These are phyloP conservation scores for Trypoxylus dichotomus DNA, from an alignment of 1,140 invertebrate species.

Conservation along the genomic window DNA sequence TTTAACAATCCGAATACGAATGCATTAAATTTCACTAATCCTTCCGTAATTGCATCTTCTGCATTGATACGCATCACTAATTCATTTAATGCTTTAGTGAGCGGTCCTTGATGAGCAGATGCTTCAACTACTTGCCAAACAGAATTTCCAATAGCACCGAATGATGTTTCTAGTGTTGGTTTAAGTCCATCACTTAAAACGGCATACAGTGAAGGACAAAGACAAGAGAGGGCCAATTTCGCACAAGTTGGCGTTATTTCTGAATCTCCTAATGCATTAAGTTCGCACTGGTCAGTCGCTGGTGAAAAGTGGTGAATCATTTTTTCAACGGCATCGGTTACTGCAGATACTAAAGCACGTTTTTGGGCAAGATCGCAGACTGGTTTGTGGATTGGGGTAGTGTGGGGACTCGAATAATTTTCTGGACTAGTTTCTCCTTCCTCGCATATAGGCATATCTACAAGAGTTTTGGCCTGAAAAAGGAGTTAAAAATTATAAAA, in stretches of 20 bases:
- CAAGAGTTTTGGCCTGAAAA: conserved; percentile 60
- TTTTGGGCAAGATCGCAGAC: conserved; percentile 50
- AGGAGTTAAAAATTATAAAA: too few relatives aligned
- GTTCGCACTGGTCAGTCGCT: conserved; percentile 60
- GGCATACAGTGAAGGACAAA: conserved; percentile 83
- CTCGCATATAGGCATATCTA: conserved; percentile 63
- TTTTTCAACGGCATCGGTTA: conserved; percentile 68
- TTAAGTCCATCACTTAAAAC: conserved; percentile 82
- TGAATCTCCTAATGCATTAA: conserved; percentile 59
- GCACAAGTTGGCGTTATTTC: conserved; percentile 63
- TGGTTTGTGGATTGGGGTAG: conserved; percentile 50
- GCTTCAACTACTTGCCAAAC: conserved; percentile 88
- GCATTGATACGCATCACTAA: conserved; percentile 82
- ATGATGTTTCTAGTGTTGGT: conserved; percentile 78
- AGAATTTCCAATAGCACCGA: conserved; percentile 83
- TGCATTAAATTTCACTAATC: conserved; percentile 85
- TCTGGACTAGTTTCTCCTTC: conserved; percentile 63
- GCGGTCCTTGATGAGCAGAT: conserved; percentile 81
- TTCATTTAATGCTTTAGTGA: conserved; percentile 84
- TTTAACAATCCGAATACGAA: conserved; percentile 89
- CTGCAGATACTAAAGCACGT: conserved; percentile 61
- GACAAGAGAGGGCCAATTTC: conserved; percentile 69
- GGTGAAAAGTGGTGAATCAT: conserved; percentile 63
- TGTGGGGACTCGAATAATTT: conserved; percentile 58
- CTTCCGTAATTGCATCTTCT: conserved; percentile 81